Percentiles rank a stretch among this genome's conserved stretches.
These are phyloP conservation scores for Nycticryphes semicollaris DNA, from an alignment of 2,113 vertebrate species.

Conservation along the genomic window DNA sequence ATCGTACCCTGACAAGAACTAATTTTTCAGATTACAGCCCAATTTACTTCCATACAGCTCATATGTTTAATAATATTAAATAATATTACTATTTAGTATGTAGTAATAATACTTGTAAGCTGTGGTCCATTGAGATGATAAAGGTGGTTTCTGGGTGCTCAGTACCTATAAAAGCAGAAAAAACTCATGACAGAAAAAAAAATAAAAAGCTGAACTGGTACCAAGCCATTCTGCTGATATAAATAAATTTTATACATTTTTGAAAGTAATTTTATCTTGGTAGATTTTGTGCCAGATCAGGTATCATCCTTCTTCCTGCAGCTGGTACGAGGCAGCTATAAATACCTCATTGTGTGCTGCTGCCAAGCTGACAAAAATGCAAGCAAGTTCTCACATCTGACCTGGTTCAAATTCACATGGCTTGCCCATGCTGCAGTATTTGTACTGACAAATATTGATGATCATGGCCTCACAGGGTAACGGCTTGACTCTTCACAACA, in stretches of 20 bases:
- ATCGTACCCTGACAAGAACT: neutral
- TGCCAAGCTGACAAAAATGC: neutral
- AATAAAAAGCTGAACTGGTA: neutral
- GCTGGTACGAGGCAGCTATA: conserved; percentile 8
- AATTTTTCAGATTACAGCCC: neutral
- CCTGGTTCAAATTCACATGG: neutral
- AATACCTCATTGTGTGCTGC: neutral
- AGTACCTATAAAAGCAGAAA: neutral
- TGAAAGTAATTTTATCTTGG: neutral
- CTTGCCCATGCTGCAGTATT: neutral
- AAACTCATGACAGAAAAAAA: neutral
- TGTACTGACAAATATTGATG: neutral
- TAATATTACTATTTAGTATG: neutral
- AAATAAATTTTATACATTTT: neutral
- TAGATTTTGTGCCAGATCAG: conserved; percentile 34
- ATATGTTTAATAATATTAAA: neutral
- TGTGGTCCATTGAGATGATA: neutral
- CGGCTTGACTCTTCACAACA: neutral
- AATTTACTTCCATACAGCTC: neutral
- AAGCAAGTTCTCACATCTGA: neutral
- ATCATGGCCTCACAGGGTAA: fast-evolving
- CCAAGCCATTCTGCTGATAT: neutral
- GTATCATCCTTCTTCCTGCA: conserved; percentile 37
- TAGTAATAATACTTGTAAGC: neutral
- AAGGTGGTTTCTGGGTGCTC: neutral